Evolutionary conservation across 2,888 invertebrate genomes (phyloP), one percentile per base, ranked within the genome.

Genomic region (Callyntrura guangdongensis): DNA sequence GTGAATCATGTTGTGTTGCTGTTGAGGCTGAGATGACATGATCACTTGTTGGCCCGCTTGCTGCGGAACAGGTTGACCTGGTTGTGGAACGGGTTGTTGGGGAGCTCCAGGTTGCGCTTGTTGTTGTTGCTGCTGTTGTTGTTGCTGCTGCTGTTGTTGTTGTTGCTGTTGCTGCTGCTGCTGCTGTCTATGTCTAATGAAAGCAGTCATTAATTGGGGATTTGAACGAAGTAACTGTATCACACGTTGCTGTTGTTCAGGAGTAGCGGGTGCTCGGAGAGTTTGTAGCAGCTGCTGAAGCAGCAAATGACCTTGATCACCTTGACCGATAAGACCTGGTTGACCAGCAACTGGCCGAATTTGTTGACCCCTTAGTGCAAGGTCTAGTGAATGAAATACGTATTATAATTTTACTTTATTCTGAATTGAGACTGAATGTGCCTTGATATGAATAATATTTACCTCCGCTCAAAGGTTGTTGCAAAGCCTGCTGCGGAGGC

Each of bases 181-280:
- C 92, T 95, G 94, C 90, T 97, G 97, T 95, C 98, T 96, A 95
- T 98, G 98, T 94, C 98, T 98, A 93, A 99, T 97, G 95, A 98
- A 98, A 86, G 98, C 98, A 87, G 98, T 98, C 98, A 99, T 99
- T 74, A 99, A 96, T 94, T 98, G 98, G 61, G 99, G 99, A 95
- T 99, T 98, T 93, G 97, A 97, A 95, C 98, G 98, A 92, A 99
- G 96, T 94, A 99, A 98, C 94, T 97, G 97, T 92, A 99, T 96
- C 91, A 98, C 97, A 95, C 98, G 97, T 94, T 97, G 97, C 94
- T 99, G 99, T 95, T 99, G 99, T 94, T 99, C 98, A 93, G 97
- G 97, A 79, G 98, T 97, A 94, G 97, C 97, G 84, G 99, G 98
- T 94, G 98, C 98, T 94, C 98, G 97, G 84, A 99, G 96, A 91